A percentile compares a stretch with the other conserved stretches of the same genome.
Conservation (phyloP, 2,888 invertebrate genomes). For the Eupithecia dodoneata region DNA sequence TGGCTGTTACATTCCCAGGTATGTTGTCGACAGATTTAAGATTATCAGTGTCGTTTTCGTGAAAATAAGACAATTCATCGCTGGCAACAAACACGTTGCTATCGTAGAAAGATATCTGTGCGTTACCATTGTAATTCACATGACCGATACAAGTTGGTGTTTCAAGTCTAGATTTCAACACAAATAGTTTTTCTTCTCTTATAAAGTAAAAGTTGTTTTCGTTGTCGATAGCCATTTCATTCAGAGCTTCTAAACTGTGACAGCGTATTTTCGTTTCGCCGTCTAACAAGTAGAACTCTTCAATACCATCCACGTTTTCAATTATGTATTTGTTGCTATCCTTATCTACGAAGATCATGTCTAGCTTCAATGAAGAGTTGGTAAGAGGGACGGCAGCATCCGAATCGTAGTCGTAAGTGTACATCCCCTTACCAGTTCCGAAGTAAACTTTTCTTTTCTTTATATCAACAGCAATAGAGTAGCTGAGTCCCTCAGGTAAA, state of each 20-base stretch:
- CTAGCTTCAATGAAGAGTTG: conserved; percentile 57
- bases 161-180: conserved; percentile 59
- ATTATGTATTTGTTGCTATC: conserved; percentile 72
- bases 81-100: conserved; percentile 67
- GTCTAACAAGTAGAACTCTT: conserved; percentile 66
- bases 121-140: conserved; percentile 64
- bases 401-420: conserved; percentile 62
- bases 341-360: conserved; percentile 70
- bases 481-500: conserved; percentile 66
- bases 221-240: conserved; percentile 69
- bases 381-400: conserved; percentile 59
- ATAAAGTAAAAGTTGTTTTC: conserved; percentile 74
- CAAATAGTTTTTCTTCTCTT: conserved; percentile 62
- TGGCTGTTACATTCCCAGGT: conserved; percentile 65
- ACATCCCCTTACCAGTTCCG: conserved; percentile 71
- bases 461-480: conserved; percentile 71
- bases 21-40: conserved; percentile 61
- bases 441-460: conserved; percentile 66
- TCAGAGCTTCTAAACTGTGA: conserved; percentile 61
- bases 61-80: conserved; percentile 63
- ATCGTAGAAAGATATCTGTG: conserved; percentile 68
- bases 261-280: conserved; percentile 64
- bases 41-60: conserved; percentile 63
- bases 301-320: conserved; percentile 64
- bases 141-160: conserved; percentile 60